Percentiles rank a stretch among this genome's conserved stretches.
phyloP scores from a whole-genome alignment of 1,140 invertebrate genomes.

The Cotesia typhae region DNA sequence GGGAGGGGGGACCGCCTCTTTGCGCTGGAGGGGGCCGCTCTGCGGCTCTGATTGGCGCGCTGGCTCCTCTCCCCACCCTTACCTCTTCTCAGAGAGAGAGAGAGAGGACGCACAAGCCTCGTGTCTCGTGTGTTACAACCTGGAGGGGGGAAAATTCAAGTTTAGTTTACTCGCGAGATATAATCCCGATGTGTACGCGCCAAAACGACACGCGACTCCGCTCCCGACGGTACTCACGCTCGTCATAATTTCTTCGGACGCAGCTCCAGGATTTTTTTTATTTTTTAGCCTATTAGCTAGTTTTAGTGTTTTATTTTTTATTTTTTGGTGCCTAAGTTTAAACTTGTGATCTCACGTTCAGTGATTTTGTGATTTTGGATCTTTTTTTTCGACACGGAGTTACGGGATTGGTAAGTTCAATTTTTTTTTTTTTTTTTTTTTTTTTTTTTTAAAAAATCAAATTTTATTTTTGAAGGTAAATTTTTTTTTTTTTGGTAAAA shows the following conservation, averaged over 20 bases:
- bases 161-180: conserved; percentile 5
- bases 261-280: too few relatives aligned
- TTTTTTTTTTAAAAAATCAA: too few relatives aligned
- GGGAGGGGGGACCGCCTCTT: conserved; percentile 45
- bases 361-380: too few relatives aligned
- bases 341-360: not conserved
- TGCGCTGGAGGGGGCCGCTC: not conserved
- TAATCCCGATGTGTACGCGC: conserved; percentile 28
- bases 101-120: conserved; percentile 4
- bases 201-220: conserved; percentile 43
- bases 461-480: too few relatives aligned
- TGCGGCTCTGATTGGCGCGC: too few relatives aligned
- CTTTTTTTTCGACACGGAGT: too few relatives aligned
- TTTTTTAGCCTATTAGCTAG: too few relatives aligned
- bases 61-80: too few relatives aligned
- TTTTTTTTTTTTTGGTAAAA: too few relatives aligned
- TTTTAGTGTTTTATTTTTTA: not conserved
- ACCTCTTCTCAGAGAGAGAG: too few relatives aligned
- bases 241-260: not conserved
- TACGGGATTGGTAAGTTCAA: too few relatives aligned
- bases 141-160: conserved; percentile 3
- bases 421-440: too few relatives aligned
- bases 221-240: conserved; percentile 33
- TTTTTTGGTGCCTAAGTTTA: not conserved
- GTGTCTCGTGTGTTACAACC: not conserved